Conservation (phyloP, 2,113 vertebrate species). For the Hippocampus guttulatus region DNA sequence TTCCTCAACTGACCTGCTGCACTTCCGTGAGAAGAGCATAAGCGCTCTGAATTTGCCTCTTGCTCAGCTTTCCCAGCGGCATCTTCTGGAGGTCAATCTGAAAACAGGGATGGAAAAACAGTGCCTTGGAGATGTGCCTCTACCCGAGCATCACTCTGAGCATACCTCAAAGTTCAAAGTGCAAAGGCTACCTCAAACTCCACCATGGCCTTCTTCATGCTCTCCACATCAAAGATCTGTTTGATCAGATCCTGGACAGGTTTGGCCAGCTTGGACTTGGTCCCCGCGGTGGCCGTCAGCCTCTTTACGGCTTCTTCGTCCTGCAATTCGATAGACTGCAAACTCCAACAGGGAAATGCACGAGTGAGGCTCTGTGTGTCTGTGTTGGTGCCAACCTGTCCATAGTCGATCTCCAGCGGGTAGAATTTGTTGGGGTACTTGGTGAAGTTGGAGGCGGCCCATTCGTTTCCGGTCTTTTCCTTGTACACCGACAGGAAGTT, state of each 20-base stretch:
- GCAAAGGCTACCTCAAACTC: slow-evolving; percentile 85
- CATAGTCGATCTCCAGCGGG: slow-evolving; percentile 95
- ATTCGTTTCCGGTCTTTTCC: slow-evolving; percentile 93
- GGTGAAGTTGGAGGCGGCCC: slow-evolving; percentile 87
- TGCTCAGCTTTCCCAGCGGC: slow-evolving; percentile 95
- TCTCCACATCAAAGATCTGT: slow-evolving; percentile 96
- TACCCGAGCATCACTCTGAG: not conserved
- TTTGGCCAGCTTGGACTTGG: slow-evolving; percentile 85
- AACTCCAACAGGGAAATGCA: too few relatives aligned
- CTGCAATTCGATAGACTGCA: slow-evolving; percentile 54
- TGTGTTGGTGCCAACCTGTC: slow-evolving; percentile 79
- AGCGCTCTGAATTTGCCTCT: slow-evolving; percentile 94
- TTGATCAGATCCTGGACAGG: slow-evolving; percentile 91
- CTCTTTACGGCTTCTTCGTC: slow-evolving; percentile 95
- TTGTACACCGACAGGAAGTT: slow-evolving; percentile 91
- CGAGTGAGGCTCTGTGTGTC: not conserved
- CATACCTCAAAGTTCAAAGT: not conserved
- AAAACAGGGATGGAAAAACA: not conserved
- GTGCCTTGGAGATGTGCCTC: not conserved
- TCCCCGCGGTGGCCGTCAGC: slow-evolving; percentile 81
- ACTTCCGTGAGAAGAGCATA: slow-evolving; percentile 94
- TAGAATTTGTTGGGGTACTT: slow-evolving; percentile 98
- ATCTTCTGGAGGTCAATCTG: slow-evolving; percentile 99
- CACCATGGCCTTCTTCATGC: slow-evolving; percentile 99
- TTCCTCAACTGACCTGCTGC: slow-evolving; percentile 81